These are phyloP conservation scores for Diuraphis noxia DNA, from an alignment of 1,140 invertebrate species.

Conservation along the genomic window DNA sequence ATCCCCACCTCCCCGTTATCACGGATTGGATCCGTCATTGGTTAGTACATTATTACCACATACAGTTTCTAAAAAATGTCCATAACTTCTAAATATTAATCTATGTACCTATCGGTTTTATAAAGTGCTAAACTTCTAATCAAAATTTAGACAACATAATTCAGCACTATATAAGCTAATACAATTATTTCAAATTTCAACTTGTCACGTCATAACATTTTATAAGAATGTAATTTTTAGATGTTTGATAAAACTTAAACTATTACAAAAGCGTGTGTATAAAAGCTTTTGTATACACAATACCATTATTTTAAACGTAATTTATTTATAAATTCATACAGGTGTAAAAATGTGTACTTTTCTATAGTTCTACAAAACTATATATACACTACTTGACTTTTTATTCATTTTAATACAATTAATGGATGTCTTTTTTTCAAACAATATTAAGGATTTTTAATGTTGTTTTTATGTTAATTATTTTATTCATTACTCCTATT, in stretches of 20 bases:
- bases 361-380: not conserved
- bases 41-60: too few species aligned
- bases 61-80: not conserved
- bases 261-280: not conserved
- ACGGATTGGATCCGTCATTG: too few species aligned
- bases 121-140: not conserved
- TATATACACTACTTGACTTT: not conserved
- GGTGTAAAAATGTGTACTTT: not conserved
- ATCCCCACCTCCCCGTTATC: too few species aligned
- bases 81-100: not conserved
- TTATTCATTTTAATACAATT: slow-evolving; percentile 1
- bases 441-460: not conserved
- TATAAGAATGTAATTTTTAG: not conserved
- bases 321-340: slow-evolving; percentile 6
- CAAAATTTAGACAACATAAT: not conserved
- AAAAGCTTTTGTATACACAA: not conserved
- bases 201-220: not conserved
- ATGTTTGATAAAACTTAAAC: not conserved
- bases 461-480: not conserved
- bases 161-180: not conserved
- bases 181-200: not conserved
- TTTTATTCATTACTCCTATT: not conserved
- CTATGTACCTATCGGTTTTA: not conserved
- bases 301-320: not conserved
- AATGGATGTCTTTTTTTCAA: not conserved